Evolutionary conservation across 2,113 vertebrate species (phyloP).

Genomic region (Passer domesticus): DNA sequence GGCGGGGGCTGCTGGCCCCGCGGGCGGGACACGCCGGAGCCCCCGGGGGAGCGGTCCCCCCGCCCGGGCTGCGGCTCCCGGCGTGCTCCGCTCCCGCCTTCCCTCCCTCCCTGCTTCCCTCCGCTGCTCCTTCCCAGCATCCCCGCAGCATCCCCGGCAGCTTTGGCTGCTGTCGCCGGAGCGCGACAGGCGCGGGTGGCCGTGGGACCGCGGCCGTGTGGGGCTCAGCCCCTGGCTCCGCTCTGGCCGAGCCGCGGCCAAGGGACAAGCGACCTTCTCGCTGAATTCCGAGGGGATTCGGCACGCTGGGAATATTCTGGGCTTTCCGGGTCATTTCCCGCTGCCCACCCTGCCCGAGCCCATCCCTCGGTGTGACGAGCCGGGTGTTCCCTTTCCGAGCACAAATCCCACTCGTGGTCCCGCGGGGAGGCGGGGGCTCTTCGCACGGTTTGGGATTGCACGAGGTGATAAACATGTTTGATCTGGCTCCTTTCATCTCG

Average conservation of each 20-base stretch:
- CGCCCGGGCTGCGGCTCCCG: neutral
- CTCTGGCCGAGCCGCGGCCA: accelerated
- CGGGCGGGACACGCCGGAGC: neutral
- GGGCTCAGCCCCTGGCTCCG: neutral
- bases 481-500: neutral
- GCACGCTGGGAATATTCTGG: neutral
- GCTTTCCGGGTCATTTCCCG: neutral
- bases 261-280: accelerated
- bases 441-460: neutral
- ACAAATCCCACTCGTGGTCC: neutral
- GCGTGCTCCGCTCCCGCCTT: neutral
- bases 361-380: neutral
- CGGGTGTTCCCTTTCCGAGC: neutral
- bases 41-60: neutral
- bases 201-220: neutral
- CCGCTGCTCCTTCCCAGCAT: constrained; percentile 25
- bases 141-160: neutral
- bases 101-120: constrained; percentile 7
- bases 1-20: neutral
- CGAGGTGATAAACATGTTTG: neutral
- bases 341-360: neutral
- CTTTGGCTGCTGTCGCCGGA: neutral
- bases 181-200: neutral
- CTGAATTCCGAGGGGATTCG: neutral
- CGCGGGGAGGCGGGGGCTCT: neutral